These are phyloP conservation scores for Myotis pilosus DNA, from an alignment of 2,797 vertebrate genomes.

Conservation along the genomic window DNA sequence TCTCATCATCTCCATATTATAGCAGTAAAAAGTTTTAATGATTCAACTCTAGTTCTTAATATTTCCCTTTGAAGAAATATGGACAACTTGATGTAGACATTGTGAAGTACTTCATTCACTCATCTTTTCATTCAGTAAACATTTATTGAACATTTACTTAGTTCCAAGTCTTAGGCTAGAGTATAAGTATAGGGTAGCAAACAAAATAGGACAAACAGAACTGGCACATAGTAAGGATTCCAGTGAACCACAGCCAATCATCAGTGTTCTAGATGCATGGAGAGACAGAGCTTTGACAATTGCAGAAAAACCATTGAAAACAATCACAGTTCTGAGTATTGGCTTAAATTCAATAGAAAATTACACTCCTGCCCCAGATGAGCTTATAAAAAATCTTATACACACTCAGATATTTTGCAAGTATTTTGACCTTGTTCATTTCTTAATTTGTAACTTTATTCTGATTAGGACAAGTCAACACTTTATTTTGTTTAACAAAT, in stretches of 20 bases:
- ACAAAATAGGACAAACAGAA: neutral
- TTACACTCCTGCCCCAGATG: neutral
- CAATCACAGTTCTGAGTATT: neutral
- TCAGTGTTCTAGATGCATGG: neutral
- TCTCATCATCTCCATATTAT: neutral
- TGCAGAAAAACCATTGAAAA: neutral
- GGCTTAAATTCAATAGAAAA: neutral
- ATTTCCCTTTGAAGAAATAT: neutral
- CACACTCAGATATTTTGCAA: neutral
- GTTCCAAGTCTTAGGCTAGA: neutral
- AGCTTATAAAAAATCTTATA: neutral
- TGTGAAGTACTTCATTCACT: neutral
- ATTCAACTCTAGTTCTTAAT: neutral
- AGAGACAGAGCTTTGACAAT: neutral
- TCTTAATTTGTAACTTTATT: conserved; percentile 4
- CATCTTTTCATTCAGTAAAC: neutral
- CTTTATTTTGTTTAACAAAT: neutral
- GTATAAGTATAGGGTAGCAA: neutral
- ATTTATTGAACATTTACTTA: neutral
- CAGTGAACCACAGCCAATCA: neutral
- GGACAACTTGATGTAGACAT: neutral
- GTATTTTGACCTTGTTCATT: neutral
- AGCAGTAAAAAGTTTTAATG: neutral
- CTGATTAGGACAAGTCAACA: neutral
- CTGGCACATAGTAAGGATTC: neutral